Conservation (phyloP, 2,113 vertebrate genomes). For the Lepidothrix coronata region DNA sequence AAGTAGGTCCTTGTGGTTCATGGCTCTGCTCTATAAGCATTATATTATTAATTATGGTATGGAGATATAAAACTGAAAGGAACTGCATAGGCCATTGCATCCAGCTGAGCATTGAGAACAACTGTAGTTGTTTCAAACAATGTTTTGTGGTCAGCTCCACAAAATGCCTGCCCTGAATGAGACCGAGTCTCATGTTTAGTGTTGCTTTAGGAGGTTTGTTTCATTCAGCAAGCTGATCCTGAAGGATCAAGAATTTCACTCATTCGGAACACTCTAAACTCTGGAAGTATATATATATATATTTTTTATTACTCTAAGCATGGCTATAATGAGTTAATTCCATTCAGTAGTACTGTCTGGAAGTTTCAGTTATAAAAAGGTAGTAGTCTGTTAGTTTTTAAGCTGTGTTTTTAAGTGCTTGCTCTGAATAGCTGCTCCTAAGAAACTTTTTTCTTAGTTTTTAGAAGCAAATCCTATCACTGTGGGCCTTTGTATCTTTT, state of each 20-base stretch:
- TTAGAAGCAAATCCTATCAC: not conserved
- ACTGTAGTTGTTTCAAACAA: too few species aligned
- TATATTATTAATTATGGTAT: not conserved
- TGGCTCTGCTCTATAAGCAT: not conserved
- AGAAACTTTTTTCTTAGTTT: not conserved
- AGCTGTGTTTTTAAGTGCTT: not conserved
- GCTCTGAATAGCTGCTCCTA: not conserved
- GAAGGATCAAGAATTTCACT: not conserved
- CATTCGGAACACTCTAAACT: not conserved
- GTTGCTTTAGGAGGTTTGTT: not conserved
- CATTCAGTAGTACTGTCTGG: not conserved
- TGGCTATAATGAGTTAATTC: not conserved
- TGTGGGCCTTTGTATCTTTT: not conserved
- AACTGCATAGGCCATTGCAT: not conserved
- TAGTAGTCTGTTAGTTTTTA: not conserved
- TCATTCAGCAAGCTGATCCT: not conserved
- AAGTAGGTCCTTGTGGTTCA: not conserved
- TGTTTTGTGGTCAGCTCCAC: not conserved
- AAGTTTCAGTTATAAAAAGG: not conserved
- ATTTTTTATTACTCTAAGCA: not conserved
- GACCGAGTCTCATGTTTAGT: fast-evolving
- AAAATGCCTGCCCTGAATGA: not conserved
- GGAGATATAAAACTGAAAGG: not conserved
- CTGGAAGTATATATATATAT: not conserved
- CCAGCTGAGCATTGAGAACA: not conserved